Evolutionary conservation across 2,888 invertebrate species (phyloP).

Genomic region (Agonopterix alstromeriana): DNA sequence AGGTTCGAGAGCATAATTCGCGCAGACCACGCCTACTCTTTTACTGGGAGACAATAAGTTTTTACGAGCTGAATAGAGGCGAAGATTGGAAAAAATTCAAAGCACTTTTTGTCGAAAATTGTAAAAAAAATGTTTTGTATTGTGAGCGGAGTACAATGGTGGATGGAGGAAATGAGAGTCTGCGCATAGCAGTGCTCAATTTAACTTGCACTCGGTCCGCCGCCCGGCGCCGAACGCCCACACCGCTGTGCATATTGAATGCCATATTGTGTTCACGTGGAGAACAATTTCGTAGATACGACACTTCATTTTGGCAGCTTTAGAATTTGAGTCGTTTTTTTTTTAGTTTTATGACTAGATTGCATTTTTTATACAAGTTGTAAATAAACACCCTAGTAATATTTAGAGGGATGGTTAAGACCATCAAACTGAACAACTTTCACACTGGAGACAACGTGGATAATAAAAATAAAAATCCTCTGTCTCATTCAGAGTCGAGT

Average conservation of each 20-base stretch:
- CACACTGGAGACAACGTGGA: too few relatives aligned
- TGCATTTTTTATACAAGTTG: too few relatives aligned
- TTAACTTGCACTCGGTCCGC: conserved; percentile 51
- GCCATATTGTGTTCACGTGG: not conserved
- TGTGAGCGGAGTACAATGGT: conserved; percentile 71
- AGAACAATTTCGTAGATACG: not conserved
- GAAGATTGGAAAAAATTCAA: conserved; percentile 74
- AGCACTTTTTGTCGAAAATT: conserved; percentile 72
- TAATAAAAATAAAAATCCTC: too few relatives aligned
- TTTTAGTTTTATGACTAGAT: too few relatives aligned
- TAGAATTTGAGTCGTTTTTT: too few relatives aligned
- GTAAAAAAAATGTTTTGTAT: conserved; percentile 72
- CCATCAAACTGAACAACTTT: too few relatives aligned
- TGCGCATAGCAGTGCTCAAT: conserved; percentile 68
- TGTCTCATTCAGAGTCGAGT: too few relatives aligned
- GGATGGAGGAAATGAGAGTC: conserved; percentile 73
- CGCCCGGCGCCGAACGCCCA: conserved; percentile 5
- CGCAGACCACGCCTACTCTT: conserved; percentile 39
- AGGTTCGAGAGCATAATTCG: conserved; percentile 6
- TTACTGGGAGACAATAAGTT: conserved; percentile 60
- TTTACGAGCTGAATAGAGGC: conserved; percentile 64
- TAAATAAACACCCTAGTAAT: too few relatives aligned
- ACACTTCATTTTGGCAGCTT: not conserved
- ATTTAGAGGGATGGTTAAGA: too few relatives aligned
- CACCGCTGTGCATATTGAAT: conserved; percentile 3